A percentile compares a stretch with the other conserved stretches of the same genome.
phyloP scores from a whole-genome alignment of 2,797 vertebrate genomes.

The Malurus leucopterus region DNA sequence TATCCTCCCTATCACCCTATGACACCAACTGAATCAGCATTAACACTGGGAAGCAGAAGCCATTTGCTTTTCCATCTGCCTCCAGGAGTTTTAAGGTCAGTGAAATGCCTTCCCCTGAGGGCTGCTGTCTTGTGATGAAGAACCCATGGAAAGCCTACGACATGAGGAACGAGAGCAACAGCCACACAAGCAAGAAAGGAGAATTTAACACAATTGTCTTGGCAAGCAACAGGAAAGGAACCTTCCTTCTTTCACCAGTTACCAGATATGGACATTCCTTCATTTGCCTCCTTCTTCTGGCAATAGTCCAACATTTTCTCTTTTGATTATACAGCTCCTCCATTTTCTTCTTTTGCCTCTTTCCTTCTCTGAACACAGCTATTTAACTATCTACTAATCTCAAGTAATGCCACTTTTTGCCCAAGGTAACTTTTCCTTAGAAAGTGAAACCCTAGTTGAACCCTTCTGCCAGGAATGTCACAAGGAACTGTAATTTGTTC shows the following conservation, averaged over 20 bases:
- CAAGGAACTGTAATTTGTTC: background rate
- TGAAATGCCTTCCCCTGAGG: background rate
- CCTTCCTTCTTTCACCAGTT: background rate
- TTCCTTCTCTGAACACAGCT: background rate
- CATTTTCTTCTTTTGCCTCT: background rate
- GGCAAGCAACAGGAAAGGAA: background rate
- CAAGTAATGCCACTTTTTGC: background rate
- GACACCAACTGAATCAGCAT: background rate
- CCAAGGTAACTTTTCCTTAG: background rate
- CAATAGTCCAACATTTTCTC: background rate
- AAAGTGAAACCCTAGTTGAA: conserved; percentile 1
- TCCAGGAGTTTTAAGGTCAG: background rate
- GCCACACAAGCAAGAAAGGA: background rate
- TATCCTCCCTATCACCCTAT: background rate
- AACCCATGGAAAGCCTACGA: background rate
- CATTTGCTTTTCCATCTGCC: background rate
- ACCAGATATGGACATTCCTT: background rate
- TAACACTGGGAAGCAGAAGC: background rate
- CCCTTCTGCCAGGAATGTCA: background rate
- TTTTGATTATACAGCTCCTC: background rate
- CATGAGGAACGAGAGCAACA: background rate
- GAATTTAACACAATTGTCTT: background rate
- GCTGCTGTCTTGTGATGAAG: background rate
- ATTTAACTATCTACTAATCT: background rate
- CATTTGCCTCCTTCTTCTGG: background rate